phyloP scores from a whole-genome alignment of 2,113 vertebrate genomes.

The Crotalus helleri region DNA sequence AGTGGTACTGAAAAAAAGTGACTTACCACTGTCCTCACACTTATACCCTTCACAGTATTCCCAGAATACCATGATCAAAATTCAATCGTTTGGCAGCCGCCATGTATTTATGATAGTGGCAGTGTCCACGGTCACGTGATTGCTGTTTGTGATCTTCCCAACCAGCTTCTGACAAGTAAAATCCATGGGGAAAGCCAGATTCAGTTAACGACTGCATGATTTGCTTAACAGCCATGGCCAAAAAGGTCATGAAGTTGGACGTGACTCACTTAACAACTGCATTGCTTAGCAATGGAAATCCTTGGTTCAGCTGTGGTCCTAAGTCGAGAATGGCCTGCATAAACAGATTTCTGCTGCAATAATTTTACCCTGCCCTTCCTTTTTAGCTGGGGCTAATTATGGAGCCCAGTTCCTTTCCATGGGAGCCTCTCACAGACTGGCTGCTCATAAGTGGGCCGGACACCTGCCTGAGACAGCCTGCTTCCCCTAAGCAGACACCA shows the following conservation, averaged over 20 bases:
- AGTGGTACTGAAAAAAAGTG: neutral
- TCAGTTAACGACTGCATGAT: neutral
- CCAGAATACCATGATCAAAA: neutral
- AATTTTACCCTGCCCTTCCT: neutral
- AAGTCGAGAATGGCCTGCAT: neutral
- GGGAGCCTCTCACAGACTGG: neutral
- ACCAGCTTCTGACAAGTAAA: neutral
- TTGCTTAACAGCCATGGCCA: neutral
- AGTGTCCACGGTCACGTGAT: neutral
- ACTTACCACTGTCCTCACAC: neutral
- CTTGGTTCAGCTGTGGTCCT: neutral
- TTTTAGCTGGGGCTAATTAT: neutral
- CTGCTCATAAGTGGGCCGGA: neutral
- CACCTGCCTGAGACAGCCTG: constrained; percentile 11
- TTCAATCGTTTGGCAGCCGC: neutral
- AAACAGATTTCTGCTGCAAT: neutral
- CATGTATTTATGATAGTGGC: neutral
- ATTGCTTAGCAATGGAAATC: neutral
- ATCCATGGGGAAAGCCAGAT: neutral
- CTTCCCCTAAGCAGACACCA: neutral
- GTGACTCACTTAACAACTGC: neutral
- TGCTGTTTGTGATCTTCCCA: neutral
- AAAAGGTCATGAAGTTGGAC: neutral
- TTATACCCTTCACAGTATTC: neutral
- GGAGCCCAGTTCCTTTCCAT: neutral